Percentiles rank a stretch among this genome's conserved stretches.
Conservation (phyloP, 2,113 vertebrate genomes). For the Elephas maximus region DNA sequence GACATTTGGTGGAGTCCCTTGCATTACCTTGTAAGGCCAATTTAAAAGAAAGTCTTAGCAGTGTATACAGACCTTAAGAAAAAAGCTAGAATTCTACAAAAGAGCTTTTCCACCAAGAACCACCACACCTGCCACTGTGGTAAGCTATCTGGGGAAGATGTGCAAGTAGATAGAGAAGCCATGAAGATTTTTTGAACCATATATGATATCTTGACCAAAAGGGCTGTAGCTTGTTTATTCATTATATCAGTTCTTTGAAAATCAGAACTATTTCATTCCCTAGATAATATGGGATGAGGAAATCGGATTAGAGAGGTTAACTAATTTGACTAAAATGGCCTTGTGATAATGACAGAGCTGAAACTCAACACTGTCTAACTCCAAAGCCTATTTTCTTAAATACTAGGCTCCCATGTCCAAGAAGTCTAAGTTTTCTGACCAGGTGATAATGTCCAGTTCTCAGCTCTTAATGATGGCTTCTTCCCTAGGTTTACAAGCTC, state of each 20-base stretch:
- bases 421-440: not conserved
- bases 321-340: not conserved
- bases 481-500: no score
- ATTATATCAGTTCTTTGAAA: not conserved
- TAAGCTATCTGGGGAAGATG: not conserved
- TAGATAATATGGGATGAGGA: not conserved
- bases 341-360: not conserved
- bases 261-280: not conserved
- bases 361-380: not conserved
- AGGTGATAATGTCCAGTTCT: not conserved
- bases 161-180: not conserved
- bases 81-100: not conserved
- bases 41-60: not conserved
- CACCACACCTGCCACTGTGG: not conserved
- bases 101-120: not conserved
- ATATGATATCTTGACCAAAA: not conserved
- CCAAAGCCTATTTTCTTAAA: not conserved
- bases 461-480: not conserved
- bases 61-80: not conserved
- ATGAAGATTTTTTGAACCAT: not conserved
- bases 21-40: not conserved
- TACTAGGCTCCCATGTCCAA: not conserved
- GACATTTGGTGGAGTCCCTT: not conserved
- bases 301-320: not conserved
- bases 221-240: not conserved